Percentiles rank a stretch among this genome's conserved stretches.
phyloP scores from a whole-genome alignment of 1,140 invertebrate species.

The Limonius californicus region DNA sequence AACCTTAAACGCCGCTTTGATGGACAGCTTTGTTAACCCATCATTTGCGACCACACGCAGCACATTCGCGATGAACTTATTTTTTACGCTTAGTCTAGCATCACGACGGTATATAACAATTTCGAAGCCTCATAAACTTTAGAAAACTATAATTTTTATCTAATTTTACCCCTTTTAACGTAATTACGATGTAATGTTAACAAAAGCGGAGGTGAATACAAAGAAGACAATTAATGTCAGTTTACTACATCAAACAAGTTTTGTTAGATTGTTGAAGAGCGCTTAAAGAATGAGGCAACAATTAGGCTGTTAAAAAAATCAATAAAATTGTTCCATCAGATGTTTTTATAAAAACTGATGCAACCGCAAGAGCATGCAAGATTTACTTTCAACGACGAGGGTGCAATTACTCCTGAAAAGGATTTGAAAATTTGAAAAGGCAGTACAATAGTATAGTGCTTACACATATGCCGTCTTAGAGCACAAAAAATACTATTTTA shows the following conservation, averaged over 20 bases:
- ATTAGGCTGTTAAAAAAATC: background rate
- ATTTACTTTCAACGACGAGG: background rate
- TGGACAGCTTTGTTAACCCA: slow-evolving; percentile 10
- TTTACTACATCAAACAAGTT: too few species aligned
- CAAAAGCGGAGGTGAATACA: background rate
- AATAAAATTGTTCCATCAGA: background rate
- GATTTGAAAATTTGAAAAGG: background rate
- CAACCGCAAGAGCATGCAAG: background rate
- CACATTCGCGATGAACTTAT: slow-evolving; percentile 9
- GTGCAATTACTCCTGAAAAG: background rate
- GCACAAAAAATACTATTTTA: slow-evolving; percentile 19
- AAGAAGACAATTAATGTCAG: background rate
- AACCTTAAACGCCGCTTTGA: slow-evolving; percentile 10
- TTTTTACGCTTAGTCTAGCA: slow-evolving; percentile 11
- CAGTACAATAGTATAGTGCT: background rate
- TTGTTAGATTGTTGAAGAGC: too few species aligned
- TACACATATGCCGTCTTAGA: background rate
- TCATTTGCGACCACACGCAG: slow-evolving; percentile 21
- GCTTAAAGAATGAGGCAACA: too few species aligned
- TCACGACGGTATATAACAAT: background rate
- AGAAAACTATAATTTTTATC: slow-evolving; percentile 12
- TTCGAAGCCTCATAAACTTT: background rate
- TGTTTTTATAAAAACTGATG: background rate
- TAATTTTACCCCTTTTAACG: slow-evolving; percentile 4
- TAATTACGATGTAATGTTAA: background rate